These are phyloP conservation scores for Sialis lutaria DNA, from an alignment of 2,888 invertebrate genomes.

Conservation along the genomic window DNA sequence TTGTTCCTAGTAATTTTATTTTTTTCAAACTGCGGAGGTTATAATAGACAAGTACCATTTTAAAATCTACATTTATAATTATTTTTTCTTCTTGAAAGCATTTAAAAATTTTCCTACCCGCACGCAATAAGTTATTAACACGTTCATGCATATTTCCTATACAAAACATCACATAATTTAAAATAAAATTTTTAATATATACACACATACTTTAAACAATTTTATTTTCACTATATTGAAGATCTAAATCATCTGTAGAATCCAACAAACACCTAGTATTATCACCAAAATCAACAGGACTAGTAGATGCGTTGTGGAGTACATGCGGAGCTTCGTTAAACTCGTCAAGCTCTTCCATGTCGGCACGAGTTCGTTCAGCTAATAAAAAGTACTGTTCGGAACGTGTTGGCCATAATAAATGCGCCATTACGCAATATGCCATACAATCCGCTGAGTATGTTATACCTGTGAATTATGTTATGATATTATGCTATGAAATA, in stretches of 20 bases:
- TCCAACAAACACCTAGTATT: too few relatives aligned
- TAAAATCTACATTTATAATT: too few relatives aligned
- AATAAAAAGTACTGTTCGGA: conserved; percentile 81
- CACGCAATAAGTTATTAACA: too few relatives aligned
- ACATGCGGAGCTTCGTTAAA: conserved; percentile 85
- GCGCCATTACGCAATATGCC: conserved; percentile 89
- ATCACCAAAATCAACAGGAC: too few relatives aligned
- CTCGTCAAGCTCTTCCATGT: conserved; percentile 72
- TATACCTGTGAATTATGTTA: conserved; percentile 46
- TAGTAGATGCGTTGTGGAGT: conserved; percentile 31
- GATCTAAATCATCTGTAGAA: background rate
- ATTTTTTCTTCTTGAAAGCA: too few relatives aligned
- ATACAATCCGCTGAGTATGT: conserved; percentile 91
- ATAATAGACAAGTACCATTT: too few relatives aligned
- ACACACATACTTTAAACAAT: too few relatives aligned
- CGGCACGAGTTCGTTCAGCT: conserved; percentile 50
- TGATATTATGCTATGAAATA: too few relatives aligned
- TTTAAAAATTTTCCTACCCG: too few relatives aligned
- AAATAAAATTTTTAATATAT: background rate
- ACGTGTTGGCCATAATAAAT: conserved; percentile 87
- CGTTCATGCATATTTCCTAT: background rate
- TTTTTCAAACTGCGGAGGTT: too few relatives aligned
- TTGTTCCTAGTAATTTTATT: too few relatives aligned
- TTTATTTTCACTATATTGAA: background rate
- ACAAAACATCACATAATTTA: background rate